Evolutionary conservation across 2,113 vertebrate species (phyloP), one percentile per base, ranked within the genome.

Genomic region (Prunella fulvescens): DNA sequence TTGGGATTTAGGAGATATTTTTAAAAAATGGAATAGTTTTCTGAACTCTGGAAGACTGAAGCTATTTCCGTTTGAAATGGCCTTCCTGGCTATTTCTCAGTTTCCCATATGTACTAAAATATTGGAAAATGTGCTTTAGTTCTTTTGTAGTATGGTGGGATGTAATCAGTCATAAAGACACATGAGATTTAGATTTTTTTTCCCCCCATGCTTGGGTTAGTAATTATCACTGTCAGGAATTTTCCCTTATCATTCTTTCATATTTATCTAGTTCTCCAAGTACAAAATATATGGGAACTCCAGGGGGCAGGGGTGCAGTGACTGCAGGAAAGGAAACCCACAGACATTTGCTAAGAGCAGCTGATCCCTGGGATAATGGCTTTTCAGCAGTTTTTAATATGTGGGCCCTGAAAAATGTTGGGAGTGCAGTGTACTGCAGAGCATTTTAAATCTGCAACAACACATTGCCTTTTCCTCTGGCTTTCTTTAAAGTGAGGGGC

Each of bases 21-120:
- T 88, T 60, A 79, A 92, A 95, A 79, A 87, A 87, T 64, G 3
- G 31, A 88, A 92, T 89, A 57, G 31, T 79, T 91, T 91, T 88
- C 69, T 93, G 86, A 81, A 88, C 61, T 81, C 69, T 81, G 77
- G 77, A 93, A 94, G 83, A 33, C 77, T 90, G 81, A 92, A 88
- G 48, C 24, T 89, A 29, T 95, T 96, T 95, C 89, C 5, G 1
- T 84, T 74, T 61, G 73, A 89, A 94, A 87, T 88, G 64, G 56
- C 16, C 33, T 78, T 70, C 31, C 77, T 94, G 77, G 77, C 77
- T 84, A 1, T 37, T 37, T 83, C 69, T 94, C 40, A 44, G 25
- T 40, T 91, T 95, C 80, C 67, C 82, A 73, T 88, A 66, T 73
- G 60, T 73, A 86, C 62, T 74, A 60, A 84, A 90, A 81, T 76